phyloP scores from a whole-genome alignment of 2,113 vertebrate species.

The Corythoichthys intestinalis region DNA sequence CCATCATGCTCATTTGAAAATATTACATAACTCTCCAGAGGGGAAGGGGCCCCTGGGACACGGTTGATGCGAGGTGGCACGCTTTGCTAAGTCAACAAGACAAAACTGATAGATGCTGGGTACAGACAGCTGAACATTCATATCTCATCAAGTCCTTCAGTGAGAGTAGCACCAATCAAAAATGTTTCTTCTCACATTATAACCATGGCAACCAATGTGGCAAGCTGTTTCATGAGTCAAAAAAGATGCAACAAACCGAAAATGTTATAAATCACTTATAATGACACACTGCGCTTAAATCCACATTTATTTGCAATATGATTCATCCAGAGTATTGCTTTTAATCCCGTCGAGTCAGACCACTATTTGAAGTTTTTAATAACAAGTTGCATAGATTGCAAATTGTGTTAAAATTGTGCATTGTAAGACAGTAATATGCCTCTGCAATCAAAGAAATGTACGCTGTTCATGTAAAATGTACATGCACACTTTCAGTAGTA shows the following conservation, averaged over 20 bases:
- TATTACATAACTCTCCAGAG: conserved; percentile 43
- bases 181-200: conserved; percentile 19
- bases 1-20: conserved; percentile 30
- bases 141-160: conserved; percentile 31
- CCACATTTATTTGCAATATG: background rate
- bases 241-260: conserved; percentile 14
- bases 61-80: conserved; percentile 33
- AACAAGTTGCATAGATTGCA: background rate
- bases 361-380: background rate
- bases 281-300: background rate
- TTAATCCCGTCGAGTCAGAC: background rate
- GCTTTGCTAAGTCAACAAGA: conserved; percentile 48
- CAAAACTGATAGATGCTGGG: conserved; percentile 17
- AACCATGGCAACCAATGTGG: conserved; percentile 28
- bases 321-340: background rate
- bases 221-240: conserved; percentile 29
- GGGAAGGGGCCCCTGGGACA: conserved; percentile 42
- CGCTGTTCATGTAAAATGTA: background rate
- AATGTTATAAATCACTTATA: conserved; percentile 7
- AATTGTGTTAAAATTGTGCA: no score
- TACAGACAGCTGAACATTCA: conserved; percentile 46
- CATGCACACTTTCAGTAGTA: background rate
- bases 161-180: conserved; percentile 47
- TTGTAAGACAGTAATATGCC: no score
- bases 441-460: background rate